Conservation (phyloP, 2,113 vertebrate genomes). For the Crotalus tigris region DNA sequence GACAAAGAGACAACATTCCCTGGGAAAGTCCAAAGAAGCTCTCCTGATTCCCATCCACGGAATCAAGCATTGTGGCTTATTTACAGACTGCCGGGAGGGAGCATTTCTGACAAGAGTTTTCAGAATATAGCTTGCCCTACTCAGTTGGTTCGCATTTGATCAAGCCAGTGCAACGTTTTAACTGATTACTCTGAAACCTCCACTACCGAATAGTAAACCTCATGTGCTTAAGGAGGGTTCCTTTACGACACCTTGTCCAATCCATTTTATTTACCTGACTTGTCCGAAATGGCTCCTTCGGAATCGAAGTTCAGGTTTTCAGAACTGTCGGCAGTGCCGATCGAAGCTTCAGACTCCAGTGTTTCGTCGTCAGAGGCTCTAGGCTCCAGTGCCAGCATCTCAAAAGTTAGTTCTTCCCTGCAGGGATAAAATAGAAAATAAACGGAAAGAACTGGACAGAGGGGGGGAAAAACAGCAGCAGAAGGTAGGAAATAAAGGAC, state of each 20-base stretch:
- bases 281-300: constrained; percentile 82
- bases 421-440: constrained; percentile 22
- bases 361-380: constrained; percentile 95
- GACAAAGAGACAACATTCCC: not conserved
- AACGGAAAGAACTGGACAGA: not conserved
- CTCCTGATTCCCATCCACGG: too few species aligned
- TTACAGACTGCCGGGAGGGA: not conserved
- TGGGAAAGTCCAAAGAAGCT: not conserved
- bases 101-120: not conserved
- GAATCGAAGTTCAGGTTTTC: constrained; percentile 91
- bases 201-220: not conserved
- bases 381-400: constrained; percentile 92
- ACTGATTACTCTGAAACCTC: too few species aligned
- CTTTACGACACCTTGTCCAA: not conserved
- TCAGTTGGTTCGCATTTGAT: not conserved
- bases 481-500: not conserved
- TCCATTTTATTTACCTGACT: constrained; percentile 72
- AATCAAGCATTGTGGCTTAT: not conserved
- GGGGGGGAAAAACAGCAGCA: not conserved
- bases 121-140: not conserved
- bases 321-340: constrained; percentile 93
- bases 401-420: constrained; percentile 94
- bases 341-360: constrained; percentile 94
- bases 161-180: not conserved
- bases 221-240: not conserved